Conservation (phyloP, 1,140 invertebrate species). For the Eueides isabella region DNA sequence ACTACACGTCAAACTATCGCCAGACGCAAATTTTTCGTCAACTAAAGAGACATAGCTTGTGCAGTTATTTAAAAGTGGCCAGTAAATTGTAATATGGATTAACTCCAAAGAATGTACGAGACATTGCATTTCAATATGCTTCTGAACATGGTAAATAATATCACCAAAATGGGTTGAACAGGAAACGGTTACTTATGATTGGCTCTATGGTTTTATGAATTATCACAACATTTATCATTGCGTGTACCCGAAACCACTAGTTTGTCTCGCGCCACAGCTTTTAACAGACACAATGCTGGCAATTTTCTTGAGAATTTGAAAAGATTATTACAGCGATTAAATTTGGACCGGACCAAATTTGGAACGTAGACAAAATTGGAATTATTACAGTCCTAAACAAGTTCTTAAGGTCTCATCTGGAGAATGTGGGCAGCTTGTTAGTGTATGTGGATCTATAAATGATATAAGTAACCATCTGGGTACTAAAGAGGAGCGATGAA, state of each 20-base stretch:
- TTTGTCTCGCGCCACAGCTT: conserved; percentile 22
- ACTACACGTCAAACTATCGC: conserved; percentile 31
- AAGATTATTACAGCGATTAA: conserved; percentile 19
- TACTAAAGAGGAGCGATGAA: conserved; percentile 2
- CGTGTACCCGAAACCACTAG: conserved; percentile 26
- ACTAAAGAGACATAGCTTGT: conserved; percentile 30
- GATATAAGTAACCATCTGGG: conserved; percentile 23
- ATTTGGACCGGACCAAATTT: conserved; percentile 25
- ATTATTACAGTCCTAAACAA: conserved; percentile 26
- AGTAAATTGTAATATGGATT: conserved; percentile 33
- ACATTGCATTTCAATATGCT: conserved; percentile 34
- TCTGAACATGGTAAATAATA: conserved; percentile 31
- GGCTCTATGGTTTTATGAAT: conserved; percentile 29
- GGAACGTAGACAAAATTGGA: conserved; percentile 32
- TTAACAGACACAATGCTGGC: conserved; percentile 28
- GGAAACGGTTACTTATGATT: conserved; percentile 31
- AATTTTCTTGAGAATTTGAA: conserved; percentile 28
- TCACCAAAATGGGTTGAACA: conserved; percentile 27
- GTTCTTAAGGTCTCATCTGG: conserved; percentile 21
- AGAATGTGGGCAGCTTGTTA: conserved; percentile 25
- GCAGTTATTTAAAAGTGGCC: conserved; percentile 29
- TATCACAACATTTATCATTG: conserved; percentile 25
- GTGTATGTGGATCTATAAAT: conserved; percentile 25
- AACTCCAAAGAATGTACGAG: conserved; percentile 34
- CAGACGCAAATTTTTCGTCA: conserved; percentile 29